Evolutionary conservation across 2,113 vertebrate genomes (phyloP), one percentile per base, ranked within the genome.

Genomic region (Pterophyllum scalare): DNA sequence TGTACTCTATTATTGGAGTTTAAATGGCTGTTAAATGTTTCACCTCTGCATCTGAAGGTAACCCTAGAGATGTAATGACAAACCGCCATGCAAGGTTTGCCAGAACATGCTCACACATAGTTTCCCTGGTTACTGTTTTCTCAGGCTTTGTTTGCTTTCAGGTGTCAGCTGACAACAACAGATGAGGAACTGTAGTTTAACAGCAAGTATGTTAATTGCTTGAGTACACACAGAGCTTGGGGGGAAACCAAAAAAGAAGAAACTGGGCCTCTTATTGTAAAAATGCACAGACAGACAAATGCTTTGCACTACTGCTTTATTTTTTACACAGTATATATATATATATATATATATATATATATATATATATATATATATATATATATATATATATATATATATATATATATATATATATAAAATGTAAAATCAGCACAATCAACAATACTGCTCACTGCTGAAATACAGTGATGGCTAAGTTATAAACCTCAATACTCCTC

Each of bases 121-220:
- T 82, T 82, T 82, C 82, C 85, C 20, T 46, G 35, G 88, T 87
- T 70, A 85, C 82, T 79, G 15, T 62, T 84, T 64, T n/a, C 65
- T 54, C 24, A 20, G 14, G 52, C 22, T 7, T 78, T 75, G 46
- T 79, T 81, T 79, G 79, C 17, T 40, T 79, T 59, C 15, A 3
- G 80, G 10, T 70, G 62, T 67, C 49, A 75, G 64, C 49, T 81
- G 40, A 35, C 62, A 61, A 38, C 8, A 70, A 52, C 24, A 72
- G 62, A 33, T 20, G 33, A 22, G 19, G 28, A 19, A 56, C 28
- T 22, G 56, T 28, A 75, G 19, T 52, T 70, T 43, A 70, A 52
- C 10, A 56, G 49, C 49, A 49, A 52, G 49, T 22, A 26, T 26
- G 64, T 5, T 26, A 15, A 70, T 28, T 28, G 40, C 49, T 35